Evolutionary conservation across 1,140 invertebrate species (phyloP), one percentile per base, ranked within the genome.

Genomic region (Sycobia sp.): DNA sequence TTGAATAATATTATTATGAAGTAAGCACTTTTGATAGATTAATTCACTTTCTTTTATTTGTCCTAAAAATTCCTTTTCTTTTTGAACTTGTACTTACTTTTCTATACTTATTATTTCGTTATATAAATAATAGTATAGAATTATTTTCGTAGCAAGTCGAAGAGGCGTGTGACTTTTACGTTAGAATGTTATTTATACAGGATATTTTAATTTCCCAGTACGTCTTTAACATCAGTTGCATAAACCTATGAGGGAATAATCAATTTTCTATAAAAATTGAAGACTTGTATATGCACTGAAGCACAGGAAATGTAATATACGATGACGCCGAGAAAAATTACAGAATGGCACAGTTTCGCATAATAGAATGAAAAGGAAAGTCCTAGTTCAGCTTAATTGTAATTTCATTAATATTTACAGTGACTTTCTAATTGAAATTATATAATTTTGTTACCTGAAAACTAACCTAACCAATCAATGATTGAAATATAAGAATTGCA

Each of bases 271-370:
- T 56, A 41, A 49, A 11, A 41, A 58, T 11, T 47, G 16, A 61
- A 34, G 60, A n/a, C n/a, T n/a, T n/a, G n/a, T n/a, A 38, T 10
- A 18, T 51, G 23, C 39, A 20, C 32, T 27, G 3, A 46, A 55
- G 22, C 13, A 23, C 34, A 50, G 25, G 32, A 54, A 38, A 51
- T 18, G 43, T 23, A 10, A 57, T 55, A 29, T 27, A 57, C 65
- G 59, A 58, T 54, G 38, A 69, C 51, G 46, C 62, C 63, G 59
- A 65, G 16, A 58, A 16, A 50, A 62, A 49, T 62, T 49, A 47
- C 62, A 54, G 58, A 50, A 74, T 74, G 73, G 73, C 73, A 74
- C 72, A 67, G 62, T 69, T 68, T 55, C 46, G 67, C 67, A 71
- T 67, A 53, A 54, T 34, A 65, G 25, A 64, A 62, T 41, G 18